phyloP scores from a whole-genome alignment of 2,113 vertebrate genomes.

The Lota lota region DNA sequence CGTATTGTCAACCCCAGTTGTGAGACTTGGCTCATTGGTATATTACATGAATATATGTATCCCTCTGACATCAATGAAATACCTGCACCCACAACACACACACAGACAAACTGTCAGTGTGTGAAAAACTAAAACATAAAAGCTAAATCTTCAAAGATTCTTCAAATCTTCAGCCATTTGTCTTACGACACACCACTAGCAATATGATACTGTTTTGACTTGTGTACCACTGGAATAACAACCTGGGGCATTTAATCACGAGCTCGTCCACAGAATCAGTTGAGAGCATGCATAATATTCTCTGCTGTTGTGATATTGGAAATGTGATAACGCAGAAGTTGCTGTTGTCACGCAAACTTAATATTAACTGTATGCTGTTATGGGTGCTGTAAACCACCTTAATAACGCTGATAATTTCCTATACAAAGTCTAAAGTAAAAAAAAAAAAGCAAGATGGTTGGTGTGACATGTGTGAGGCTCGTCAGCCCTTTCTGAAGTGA shows the following conservation, averaged over 20 bases:
- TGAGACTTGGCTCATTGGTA: conserved; percentile 7
- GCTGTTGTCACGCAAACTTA: too few species aligned
- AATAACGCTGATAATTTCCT: background rate
- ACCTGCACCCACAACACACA: background rate
- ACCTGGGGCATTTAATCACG: conserved; percentile 58
- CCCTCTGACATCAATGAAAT: conserved; percentile 3
- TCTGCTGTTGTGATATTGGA: conserved; percentile 13
- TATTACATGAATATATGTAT: background rate
- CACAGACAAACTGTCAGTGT: too few species aligned
- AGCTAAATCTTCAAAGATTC: too few species aligned
- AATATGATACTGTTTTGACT: too few species aligned
- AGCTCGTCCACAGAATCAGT: conserved; percentile 52
- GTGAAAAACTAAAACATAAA: too few species aligned
- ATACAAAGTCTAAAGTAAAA: too few species aligned
- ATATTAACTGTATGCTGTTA: background rate
- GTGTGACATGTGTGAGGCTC: too few species aligned
- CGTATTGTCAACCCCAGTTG: conserved; percentile 25
- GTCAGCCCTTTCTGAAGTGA: too few species aligned
- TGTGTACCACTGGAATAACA: conserved; percentile 29
- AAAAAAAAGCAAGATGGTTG: too few species aligned
- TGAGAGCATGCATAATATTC: conserved; percentile 35
- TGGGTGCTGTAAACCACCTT: background rate
- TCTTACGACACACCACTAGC: too few species aligned
- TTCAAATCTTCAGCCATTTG: too few species aligned
- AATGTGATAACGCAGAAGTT: conserved; percentile 1